A percentile compares a stretch with the other conserved stretches of the same genome.
Evolutionary conservation across 2,113 vertebrate species (phyloP).

Genomic region (Salvelinus fontinalis): DNA sequence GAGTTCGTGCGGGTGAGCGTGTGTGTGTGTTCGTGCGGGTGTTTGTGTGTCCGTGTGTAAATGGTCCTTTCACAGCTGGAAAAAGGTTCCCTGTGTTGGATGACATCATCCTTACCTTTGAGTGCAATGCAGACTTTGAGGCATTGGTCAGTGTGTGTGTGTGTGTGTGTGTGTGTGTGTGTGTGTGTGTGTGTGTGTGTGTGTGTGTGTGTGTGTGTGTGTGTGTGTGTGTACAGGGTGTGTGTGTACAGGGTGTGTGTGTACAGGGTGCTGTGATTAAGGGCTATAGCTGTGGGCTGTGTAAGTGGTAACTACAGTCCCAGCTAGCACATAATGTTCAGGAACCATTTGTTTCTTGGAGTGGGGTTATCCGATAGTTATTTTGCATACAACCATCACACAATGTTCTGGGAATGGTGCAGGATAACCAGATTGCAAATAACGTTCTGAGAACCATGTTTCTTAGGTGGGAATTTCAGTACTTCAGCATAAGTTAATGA

Average conservation of each 20-base stretch:
- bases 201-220: too few relatives aligned
- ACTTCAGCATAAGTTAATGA: too few relatives aligned
- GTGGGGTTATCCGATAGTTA: too few relatives aligned
- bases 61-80: slow-evolving; percentile 28
- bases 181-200: background rate
- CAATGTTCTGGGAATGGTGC: too few relatives aligned
- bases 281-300: slow-evolving; percentile 29
- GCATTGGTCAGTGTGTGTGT: slow-evolving; percentile 4
- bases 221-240: too few relatives aligned
- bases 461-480: too few relatives aligned
- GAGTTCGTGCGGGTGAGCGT: background rate
- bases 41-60: slow-evolving; percentile 22
- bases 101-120: slow-evolving; percentile 17
- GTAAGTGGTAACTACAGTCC: slow-evolving; percentile 17
- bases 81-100: background rate
- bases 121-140: background rate
- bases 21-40: slow-evolving; percentile 13
- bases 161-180: slow-evolving; percentile 22
- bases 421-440: too few relatives aligned
- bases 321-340: background rate
- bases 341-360: too few relatives aligned
- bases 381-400: too few relatives aligned
- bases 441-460: too few relatives aligned
- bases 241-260: slow-evolving; percentile 11
- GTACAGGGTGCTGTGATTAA: slow-evolving; percentile 22